phyloP scores from a whole-genome alignment of 2,888 invertebrate species.

The Poecilus cupreus region DNA sequence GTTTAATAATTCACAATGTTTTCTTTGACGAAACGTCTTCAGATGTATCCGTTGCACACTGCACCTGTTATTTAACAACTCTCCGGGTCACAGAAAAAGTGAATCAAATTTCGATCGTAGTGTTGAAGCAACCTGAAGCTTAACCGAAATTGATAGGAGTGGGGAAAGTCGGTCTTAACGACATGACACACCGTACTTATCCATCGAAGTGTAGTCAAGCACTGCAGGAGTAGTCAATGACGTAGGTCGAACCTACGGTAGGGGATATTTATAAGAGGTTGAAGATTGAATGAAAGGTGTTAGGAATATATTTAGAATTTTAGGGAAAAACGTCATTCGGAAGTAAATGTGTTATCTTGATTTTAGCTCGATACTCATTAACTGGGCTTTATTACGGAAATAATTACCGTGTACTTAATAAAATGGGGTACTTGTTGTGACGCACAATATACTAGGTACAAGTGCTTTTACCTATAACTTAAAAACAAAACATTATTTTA shows the following conservation, averaged over 20 bases:
- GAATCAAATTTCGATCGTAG: conserved; percentile 17
- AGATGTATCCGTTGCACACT: background rate
- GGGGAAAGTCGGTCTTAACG: conserved; percentile 45
- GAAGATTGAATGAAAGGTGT: no score
- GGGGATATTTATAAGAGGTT: no score
- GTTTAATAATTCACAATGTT: background rate
- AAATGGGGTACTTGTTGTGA: no score
- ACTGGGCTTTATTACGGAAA: no score
- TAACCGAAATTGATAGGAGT: conserved; percentile 47
- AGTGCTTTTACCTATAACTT: no score
- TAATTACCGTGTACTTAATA: no score
- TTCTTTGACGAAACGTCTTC: background rate
- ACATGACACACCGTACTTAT: background rate
- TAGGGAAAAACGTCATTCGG: no score
- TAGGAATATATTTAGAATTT: no score
- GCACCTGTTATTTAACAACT: background rate
- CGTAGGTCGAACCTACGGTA: background rate
- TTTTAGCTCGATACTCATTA: no score
- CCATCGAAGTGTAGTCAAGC: background rate
- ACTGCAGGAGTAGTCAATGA: background rate
- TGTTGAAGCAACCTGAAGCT: conserved; percentile 2
- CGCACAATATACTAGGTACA: no score
- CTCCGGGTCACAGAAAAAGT: conserved; percentile 29
- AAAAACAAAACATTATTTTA: no score
- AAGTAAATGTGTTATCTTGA: no score